Evolutionary conservation across 2,113 vertebrate species (phyloP), one percentile per base, ranked within the genome.

Genomic region (Rhinopomastus cyanomelas): DNA sequence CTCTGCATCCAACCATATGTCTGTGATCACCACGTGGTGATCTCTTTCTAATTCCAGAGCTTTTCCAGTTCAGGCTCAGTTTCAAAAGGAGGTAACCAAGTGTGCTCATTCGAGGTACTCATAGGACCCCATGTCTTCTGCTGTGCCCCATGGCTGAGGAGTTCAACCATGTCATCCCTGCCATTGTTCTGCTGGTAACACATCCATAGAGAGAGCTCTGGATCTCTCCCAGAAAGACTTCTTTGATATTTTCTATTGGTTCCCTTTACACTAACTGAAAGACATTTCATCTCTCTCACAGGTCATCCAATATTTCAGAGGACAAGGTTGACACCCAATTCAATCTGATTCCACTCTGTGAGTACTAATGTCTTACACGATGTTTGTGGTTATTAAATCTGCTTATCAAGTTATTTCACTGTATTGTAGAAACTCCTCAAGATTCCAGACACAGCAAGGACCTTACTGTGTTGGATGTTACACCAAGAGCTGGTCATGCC

Each of bases 321-420:
- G 22, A 60, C 4, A 78, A 88, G 74, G 8, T 0, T 51, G 60
- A 9, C 42, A 51, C 13, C 16, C 30, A 5, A n/a, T 66, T 67
- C 42, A 61, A 27, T 17, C 19, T 0, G 0, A 13, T 76, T 80
- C 56, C 8, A 62, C 37, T 51, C 3, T 76, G 59, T 66, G 6
- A 11, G 34, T 65, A 32, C 6, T 80, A 30, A 32, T 7, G 11
- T 30, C 13, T 60, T 39, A 22, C 72, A 39, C 60, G 57, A 30
- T 26, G 14, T 21, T 78, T 64, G 23, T 76, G 15, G 3, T 62
- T 71, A 56, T 30, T 72, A 20, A 16, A 68, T 59, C 6, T 53
- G 3, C 17, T 94, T 66, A 19, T n/a, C 34, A 37, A 69, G 37
- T 62, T 48, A 53, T 13, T 60, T 81, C 7, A 9, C 9, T 42